A percentile compares a stretch with the other conserved stretches of the same genome.
These are phyloP conservation scores for Epinephelus cyanopodus DNA, from an alignment of 2,113 vertebrate species.

Conservation along the genomic window DNA sequence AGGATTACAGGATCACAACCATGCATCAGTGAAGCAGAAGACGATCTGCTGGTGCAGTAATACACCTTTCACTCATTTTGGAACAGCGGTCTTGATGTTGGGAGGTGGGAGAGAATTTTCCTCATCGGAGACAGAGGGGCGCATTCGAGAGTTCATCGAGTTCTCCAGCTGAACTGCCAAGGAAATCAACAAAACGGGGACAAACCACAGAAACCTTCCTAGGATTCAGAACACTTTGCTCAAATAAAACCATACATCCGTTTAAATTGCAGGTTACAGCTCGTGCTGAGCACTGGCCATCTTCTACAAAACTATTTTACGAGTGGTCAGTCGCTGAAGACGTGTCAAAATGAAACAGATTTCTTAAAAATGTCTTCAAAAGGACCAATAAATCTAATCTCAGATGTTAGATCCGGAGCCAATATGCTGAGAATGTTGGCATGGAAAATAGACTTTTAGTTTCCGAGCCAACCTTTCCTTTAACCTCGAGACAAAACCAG, in stretches of 20 bases:
- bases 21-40: neutral
- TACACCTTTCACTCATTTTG: constrained; percentile 52
- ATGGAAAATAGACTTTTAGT: constrained; percentile 23
- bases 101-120: constrained; percentile 52
- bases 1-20: constrained; percentile 30
- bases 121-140: constrained; percentile 42
- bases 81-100: constrained; percentile 53
- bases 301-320: constrained; percentile 31
- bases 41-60: constrained; percentile 21
- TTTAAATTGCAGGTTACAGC: constrained; percentile 55
- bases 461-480: constrained; percentile 40
- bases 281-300: neutral
- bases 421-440: constrained; percentile 45
- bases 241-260: constrained; percentile 44
- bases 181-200: constrained; percentile 66
- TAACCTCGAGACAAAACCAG: constrained; percentile 37
- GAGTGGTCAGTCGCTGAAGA: constrained; percentile 33
- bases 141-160: constrained; percentile 66
- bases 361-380: constrained; percentile 36
- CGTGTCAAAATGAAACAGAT: constrained; percentile 44
- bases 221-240: constrained; percentile 56
- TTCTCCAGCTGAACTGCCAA: constrained; percentile 66
- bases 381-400: constrained; percentile 50
- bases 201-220: constrained; percentile 59
- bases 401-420: constrained; percentile 52